Percentiles rank a stretch among this genome's conserved stretches.
Conservation (phyloP, 2,113 vertebrate species). For the Clarias macrocephalus region DNA sequence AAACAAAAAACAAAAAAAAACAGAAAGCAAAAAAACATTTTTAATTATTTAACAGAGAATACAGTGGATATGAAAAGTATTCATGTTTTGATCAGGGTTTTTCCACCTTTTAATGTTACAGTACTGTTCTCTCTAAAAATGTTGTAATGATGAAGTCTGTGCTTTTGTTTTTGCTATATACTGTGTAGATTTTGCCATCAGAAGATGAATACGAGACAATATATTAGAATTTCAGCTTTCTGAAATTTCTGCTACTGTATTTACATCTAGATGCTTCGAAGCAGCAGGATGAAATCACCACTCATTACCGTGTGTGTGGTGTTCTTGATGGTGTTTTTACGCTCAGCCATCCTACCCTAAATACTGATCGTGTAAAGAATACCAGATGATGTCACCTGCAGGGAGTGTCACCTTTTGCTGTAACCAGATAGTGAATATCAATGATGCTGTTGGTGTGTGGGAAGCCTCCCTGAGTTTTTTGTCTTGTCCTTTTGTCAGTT, state of each 20-base stretch:
- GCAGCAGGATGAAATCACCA: neutral
- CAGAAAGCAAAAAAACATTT: neutral
- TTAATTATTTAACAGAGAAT: neutral
- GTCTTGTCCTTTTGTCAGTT: too few relatives aligned
- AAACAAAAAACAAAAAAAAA: neutral
- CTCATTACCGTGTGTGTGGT: neutral
- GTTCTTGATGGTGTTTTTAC: neutral
- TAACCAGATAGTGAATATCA: too few relatives aligned
- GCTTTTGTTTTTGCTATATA: too few relatives aligned
- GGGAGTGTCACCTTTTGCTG: too few relatives aligned
- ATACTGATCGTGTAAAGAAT: too few relatives aligned
- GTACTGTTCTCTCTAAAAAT: neutral
- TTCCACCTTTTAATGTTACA: neutral
- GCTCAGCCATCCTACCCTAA: too few relatives aligned
- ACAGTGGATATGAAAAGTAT: neutral
- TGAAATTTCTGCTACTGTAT: neutral
- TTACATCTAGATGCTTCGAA: neutral
- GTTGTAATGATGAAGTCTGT: neutral
- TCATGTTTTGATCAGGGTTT: too few relatives aligned
- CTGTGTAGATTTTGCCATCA: neutral
- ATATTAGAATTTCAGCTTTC: neutral
- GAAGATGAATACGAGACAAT: neutral
- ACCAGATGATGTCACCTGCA: too few relatives aligned
- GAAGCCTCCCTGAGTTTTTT: too few relatives aligned
- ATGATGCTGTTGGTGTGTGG: too few relatives aligned